Evolutionary conservation across 1,140 invertebrate species (phyloP), one percentile per base, ranked within the genome.

Genomic region (Yoshiicerus persimilis): DNA sequence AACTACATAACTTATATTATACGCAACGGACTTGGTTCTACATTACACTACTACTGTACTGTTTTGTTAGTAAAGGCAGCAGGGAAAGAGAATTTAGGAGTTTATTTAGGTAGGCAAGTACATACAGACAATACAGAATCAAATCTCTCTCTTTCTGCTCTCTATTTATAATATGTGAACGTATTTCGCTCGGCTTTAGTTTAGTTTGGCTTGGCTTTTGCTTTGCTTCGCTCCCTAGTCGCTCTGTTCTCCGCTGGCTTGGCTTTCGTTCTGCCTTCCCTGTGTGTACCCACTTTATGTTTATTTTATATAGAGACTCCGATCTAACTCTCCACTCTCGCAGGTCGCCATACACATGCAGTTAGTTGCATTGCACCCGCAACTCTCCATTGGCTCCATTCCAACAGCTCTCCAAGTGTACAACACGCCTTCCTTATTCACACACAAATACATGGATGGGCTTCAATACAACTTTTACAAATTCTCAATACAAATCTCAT

Each of bases 341-440:
- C 75, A 38, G 75, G 75, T 80, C 75, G 75, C 75, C 75, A 80
- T 80, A 80, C 11, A 80, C 75, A n/a, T 80, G 75, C 75, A 80
- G 2, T 80, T 80, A 80, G 34, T 80, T 80, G 34, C 75, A 80
- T 80, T 80, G 75, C 34, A 80, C 75, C 32, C 75, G 75, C 75
- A 80, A 80, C 75, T 80, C 75, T 80, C 75, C 75, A 80, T 80
- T 80, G 75, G 75, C 75, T 80, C 75, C 75, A 80, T 80, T 80
- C 75, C 75, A 80, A 32, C 4, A 34, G 20, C 75, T 36, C 75
- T 80, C 75, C 30, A 36, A 80, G 30, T 80, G 30, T 38, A 36
- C 75, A 80, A 80, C 75, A 80, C 75, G 75, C 75, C 75, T 80
- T 80, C 75, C 70, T n/a, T 77, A 77, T 32, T 77, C 75, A 80